Evolutionary conservation across 2,888 invertebrate genomes (phyloP), one percentile per base, ranked within the genome.

Genomic region (Drosophila anomalata): DNA sequence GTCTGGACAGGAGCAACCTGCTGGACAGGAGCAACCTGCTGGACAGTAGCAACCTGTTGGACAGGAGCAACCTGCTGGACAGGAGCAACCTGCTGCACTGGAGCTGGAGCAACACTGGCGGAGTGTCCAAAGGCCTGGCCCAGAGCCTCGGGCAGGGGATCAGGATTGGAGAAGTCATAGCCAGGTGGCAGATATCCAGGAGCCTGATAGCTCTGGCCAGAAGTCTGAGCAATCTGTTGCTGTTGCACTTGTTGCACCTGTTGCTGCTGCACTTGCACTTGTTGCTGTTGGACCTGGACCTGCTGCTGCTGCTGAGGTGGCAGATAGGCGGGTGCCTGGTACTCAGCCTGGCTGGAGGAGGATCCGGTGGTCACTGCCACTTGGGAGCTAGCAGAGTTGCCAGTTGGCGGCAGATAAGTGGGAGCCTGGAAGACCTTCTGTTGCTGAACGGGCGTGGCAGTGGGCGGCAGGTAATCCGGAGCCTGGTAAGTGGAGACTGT

Each of bases 181-280:
- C 88, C 83, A 50, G 83, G 83, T 33, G 83, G 83, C 73, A 83
- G 48, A 48, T 83, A 84, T 0, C 75, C 78, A 44, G 79, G 81
- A 11, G 81, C 81, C 1, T 51, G 73, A 41, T 79, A 79, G 6
- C 59, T 54, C 14, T 52, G 48, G 20, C 55, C n/a, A 57, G 62
- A 7, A 12, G 65, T 20, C 7, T 17, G 22, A 2, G 56, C 1
- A 42, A 51, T 36, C 29, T 56, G 58, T n/a, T 60, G 71, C 12
- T 62, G 66, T 7, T 48, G 65, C 20, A 57, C 59, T 9, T 59
- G 63, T 12, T 65, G 73, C 3, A 33, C 33, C 42, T 72, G 58
- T 48, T 76, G 52, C 7, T 46, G 24, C 44, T 26, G 26, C 26
- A 26, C 26, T 14, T 58, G 75, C 5, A 52, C 41, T 1, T 57